Evolutionary conservation across 2,113 vertebrate species (phyloP).

Genomic region (Galbula dea): DNA sequence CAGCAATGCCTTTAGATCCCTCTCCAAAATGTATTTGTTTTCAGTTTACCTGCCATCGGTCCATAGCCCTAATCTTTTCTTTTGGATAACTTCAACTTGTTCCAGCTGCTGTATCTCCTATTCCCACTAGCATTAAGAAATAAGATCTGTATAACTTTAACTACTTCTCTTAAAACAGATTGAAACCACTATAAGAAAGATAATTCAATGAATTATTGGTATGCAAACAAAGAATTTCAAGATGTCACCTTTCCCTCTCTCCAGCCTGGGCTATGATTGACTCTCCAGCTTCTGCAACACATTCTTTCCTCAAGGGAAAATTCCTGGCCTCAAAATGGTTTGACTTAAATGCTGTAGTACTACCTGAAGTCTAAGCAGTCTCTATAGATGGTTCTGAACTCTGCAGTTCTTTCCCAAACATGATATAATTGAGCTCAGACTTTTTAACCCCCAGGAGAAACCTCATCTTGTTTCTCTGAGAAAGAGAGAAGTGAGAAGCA

Average conservation of each 20-base stretch:
- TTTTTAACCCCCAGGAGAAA: not conserved
- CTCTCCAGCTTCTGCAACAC: not conserved
- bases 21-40: not conserved
- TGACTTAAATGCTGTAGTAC: not conserved
- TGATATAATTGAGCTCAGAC: not conserved
- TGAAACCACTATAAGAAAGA: not conserved
- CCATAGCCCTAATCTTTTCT: not conserved
- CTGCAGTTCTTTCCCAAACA: not conserved
- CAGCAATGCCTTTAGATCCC: not conserved
- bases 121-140: not conserved
- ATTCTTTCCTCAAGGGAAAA: not conserved
- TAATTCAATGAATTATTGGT: not conserved
- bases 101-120: not conserved
- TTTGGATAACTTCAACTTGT: not conserved
- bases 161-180: not conserved
- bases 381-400: not conserved
- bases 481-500: not conserved
- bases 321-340: not conserved
- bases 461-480: not conserved
- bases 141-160: not conserved
- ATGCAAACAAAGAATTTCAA: not conserved
- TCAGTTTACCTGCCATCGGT: not conserved
- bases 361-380: not conserved
- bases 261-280: not conserved
- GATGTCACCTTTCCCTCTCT: not conserved